Percentiles rank a stretch among this genome's conserved stretches.
Conservation (phyloP, 2,113 vertebrate genomes). For the Salvator merianae region DNA sequence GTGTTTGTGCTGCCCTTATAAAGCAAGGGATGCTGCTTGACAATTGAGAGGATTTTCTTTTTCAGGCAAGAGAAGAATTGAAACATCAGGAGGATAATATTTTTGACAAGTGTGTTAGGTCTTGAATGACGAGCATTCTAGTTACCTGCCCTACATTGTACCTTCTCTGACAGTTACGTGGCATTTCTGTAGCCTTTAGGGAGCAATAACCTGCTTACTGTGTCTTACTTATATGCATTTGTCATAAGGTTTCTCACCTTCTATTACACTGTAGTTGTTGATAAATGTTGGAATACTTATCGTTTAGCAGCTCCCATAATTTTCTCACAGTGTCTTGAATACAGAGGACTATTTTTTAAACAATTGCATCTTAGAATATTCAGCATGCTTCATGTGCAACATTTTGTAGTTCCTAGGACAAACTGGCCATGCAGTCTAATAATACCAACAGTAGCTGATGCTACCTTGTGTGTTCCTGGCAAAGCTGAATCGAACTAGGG, state of each 20-base stretch:
- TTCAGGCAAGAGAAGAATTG: not conserved
- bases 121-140: not conserved
- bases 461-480: not conserved
- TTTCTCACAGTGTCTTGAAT: not conserved
- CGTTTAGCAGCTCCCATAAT: not conserved
- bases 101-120: constrained; percentile 13
- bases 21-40: constrained; percentile 8
- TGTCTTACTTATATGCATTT: not conserved
- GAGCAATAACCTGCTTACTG: not conserved
- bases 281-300: not conserved
- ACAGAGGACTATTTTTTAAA: no score
- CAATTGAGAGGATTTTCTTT: not conserved
- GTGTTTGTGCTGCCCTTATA: constrained; percentile 14
- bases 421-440: no score
- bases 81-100: constrained; percentile 6
- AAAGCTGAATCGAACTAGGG: not conserved
- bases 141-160: not conserved
- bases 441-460: not conserved
- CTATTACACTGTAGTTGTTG: not conserved
- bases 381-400: not conserved
- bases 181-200: not conserved
- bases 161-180: not conserved
- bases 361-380: not conserved
- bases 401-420: not conserved
- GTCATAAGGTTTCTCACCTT: not conserved